Base-by-base conservation (phyloP, 2,888 invertebrate species). In the Drosophila tripunctata region DNA sequence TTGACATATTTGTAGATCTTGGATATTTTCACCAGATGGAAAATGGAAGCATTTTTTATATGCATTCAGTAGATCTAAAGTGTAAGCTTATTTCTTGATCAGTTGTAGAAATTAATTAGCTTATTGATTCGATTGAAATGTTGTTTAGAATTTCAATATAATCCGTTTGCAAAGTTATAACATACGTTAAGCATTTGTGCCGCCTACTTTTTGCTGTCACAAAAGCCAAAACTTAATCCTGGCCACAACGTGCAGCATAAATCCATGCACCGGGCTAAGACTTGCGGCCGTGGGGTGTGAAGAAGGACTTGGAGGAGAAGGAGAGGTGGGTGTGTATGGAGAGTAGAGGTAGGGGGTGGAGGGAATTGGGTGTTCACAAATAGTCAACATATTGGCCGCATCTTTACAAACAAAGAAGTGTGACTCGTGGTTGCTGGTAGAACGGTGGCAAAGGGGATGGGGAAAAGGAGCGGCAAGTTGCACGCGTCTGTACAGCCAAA, bases 371-470 rank as follows among this genome's bases (percentile, higher is more conserved):
- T 66, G 75, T 76, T 66, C 70, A 71, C 82, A 81, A 84, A 81
- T 65, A 68, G 78, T 62, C 78, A 81, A 85, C 87, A 81, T 87
- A 81, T 81, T 87, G 81, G 81, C 67, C 68, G 60, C 78, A 87
- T 81, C 87, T 84, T 87, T 75, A 84, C 81, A 87, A 84, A 81
- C 71, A 84, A 74, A 52, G 75, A 71, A 74, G 78, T 74, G 78
- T 65, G 83, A 38, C 78, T 44, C 24, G 57, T 6, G 45, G 17
- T 31, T 3, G 35, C 4, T 14, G 12, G 50, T 5, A 7, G 36
- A 3, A n/a, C n/a, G 35, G 36, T 8, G 47, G 21, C 7, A 12
- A n/a, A 10, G 2, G 17, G 33, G 0, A 2, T 10, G 19, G 12
- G 6, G 15, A 6, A 10, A 19, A 19, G 21, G 2, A 12, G 27